Conservation (phyloP, 2,888 invertebrate genomes). For the Pyrocoelia pectoralis region DNA sequence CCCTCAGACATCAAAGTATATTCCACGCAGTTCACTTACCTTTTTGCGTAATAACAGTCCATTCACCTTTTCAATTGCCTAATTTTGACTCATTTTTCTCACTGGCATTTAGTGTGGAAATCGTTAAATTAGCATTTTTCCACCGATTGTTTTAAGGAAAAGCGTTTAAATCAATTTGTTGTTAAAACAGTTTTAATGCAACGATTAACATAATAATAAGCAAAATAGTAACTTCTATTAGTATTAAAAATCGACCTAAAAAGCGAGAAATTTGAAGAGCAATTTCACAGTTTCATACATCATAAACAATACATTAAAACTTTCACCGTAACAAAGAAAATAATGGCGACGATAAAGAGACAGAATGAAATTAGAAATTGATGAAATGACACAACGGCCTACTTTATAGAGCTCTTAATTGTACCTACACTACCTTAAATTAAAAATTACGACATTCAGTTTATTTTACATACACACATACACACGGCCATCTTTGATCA, state of each 20-base stretch:
- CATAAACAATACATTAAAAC: constrained; percentile 34
- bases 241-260: constrained; percentile 17
- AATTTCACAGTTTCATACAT: constrained; percentile 28
- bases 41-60: too few relatives aligned
- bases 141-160: too few relatives aligned
- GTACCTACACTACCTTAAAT: background rate
- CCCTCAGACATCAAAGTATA: too few relatives aligned
- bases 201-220: background rate
- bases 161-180: too few relatives aligned
- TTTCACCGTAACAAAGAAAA: constrained; percentile 35
- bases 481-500: background rate
- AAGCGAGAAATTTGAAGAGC: constrained; percentile 24
- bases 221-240: background rate
- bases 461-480: background rate
- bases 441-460: background rate
- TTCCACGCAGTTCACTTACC: too few relatives aligned
- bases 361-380: constrained; percentile 37
- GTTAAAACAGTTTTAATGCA: background rate
- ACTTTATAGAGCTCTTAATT: constrained; percentile 26
- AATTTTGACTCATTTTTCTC: too few relatives aligned
- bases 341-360: constrained; percentile 27
- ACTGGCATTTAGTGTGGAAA: too few relatives aligned
- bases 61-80: too few relatives aligned
- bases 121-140: too few relatives aligned
- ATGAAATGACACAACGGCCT: constrained; percentile 32